Evolutionary conservation across 2,797 vertebrate genomes (phyloP).

Genomic region (Hyperoplus lanceolatus): DNA sequence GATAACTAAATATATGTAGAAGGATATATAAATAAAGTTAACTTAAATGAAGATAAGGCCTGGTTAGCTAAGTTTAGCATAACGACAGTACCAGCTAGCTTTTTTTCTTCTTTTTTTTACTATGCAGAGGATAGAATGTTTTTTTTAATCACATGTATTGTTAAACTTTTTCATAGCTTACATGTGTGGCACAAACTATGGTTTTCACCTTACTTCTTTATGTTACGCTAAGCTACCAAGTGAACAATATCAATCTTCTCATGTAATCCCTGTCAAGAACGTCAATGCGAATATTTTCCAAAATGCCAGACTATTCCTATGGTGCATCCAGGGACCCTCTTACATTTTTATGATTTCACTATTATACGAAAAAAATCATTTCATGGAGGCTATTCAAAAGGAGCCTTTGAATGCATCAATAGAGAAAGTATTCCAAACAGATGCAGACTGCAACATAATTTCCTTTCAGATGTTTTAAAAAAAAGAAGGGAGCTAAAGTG

Average conservation of each 20-base stretch:
- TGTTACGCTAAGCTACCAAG: background rate
- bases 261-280: background rate
- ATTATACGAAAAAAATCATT: background rate
- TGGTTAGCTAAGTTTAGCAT: no score
- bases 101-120: no score
- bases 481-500: background rate
- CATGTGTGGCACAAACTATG: background rate
- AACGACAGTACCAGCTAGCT: no score
- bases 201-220: background rate
- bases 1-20: background rate
- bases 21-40: no score
- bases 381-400: background rate
- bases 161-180: background rate
- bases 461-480: background rate
- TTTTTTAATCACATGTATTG: background rate
- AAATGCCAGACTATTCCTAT: slow-evolving; percentile 1
- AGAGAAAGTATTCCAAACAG: background rate
- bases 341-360: background rate
- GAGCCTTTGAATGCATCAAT: slow-evolving; percentile 27
- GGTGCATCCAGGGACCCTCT: slow-evolving; percentile 32
- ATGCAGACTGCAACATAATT: background rate
- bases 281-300: background rate
- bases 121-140: background rate
- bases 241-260: background rate
- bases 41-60: no score